Evolutionary conservation across 92 coral and sea anemone genomes (phyloP).

Genomic region (Ricordea florida): DNA sequence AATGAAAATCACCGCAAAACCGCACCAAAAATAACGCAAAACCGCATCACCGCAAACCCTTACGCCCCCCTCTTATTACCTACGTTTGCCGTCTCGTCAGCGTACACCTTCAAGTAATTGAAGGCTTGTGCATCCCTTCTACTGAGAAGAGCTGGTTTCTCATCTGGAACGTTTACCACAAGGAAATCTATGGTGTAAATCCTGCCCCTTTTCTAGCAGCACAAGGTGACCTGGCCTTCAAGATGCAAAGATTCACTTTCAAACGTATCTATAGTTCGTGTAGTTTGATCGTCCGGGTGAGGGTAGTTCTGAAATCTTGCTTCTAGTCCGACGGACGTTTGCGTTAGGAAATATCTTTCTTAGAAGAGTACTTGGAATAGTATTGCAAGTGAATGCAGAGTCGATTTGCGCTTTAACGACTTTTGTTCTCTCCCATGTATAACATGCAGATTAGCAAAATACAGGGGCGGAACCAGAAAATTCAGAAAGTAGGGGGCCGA

Average conservation of each 20-base stretch:
- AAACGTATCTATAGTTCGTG: no score
- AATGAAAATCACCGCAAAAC: no score
- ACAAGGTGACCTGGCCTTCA: no score
- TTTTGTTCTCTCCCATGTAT: constrained; percentile 45
- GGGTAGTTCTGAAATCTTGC: no score
- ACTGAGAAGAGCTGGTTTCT: no score
- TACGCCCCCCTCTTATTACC: constrained; percentile 60
- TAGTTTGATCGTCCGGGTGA: no score
- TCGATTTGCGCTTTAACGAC: constrained; percentile 48
- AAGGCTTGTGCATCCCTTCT: no score
- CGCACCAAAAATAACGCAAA: constrained; percentile 38
- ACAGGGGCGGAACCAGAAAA: constrained; percentile 30
- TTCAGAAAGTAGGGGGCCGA: constrained; percentile 32
- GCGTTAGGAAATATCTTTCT: constrained; percentile 21
- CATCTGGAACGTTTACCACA: no score
- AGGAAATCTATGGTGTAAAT: no score
- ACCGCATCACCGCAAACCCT: constrained; percentile 68
- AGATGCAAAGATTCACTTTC: not conserved
- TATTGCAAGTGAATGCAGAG: constrained; percentile 43
- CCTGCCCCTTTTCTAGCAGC: no score
- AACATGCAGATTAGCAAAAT: constrained; percentile 41
- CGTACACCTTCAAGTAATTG: no score
- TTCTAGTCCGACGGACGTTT: constrained; percentile 23
- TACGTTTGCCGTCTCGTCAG: no score
- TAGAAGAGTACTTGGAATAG: constrained; percentile 15